phyloP scores from a whole-genome alignment of 2,888 invertebrate species.

The Nephrocerus scutellatus region DNA sequence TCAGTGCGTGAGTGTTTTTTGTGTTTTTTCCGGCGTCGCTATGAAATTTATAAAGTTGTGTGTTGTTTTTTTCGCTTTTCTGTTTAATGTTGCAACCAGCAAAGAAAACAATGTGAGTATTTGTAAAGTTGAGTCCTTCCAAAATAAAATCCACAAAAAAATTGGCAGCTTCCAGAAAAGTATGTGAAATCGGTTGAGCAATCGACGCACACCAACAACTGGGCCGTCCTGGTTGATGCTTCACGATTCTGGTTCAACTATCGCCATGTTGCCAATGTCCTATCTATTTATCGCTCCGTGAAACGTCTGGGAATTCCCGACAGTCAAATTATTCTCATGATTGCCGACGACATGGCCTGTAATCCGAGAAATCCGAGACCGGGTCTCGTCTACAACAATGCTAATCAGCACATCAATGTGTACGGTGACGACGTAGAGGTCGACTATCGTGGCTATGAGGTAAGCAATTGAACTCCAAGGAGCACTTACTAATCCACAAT shows the following conservation, averaged over 20 bases:
- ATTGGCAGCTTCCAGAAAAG: constrained; percentile 36
- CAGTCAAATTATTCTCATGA: constrained; percentile 97
- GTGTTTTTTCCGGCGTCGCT: too few relatives aligned
- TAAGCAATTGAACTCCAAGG: constrained; percentile 33
- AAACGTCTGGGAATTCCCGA: constrained; percentile 98
- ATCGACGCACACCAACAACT: constrained; percentile 86
- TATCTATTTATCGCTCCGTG: constrained; percentile 96
- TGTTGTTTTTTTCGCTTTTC: too few relatives aligned
- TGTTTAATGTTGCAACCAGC: too few relatives aligned
- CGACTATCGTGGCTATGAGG: constrained; percentile 91
- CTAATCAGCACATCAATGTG: constrained; percentile 95
- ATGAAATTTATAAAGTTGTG: too few relatives aligned
- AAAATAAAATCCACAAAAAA: too few relatives aligned
- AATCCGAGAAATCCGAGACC: constrained; percentile 96
- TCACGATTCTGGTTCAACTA: constrained; percentile 99
- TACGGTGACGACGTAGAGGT: constrained; percentile 99
- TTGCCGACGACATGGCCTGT: constrained; percentile 99
- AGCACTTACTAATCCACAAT: background rate
- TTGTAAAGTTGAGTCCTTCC: too few relatives aligned
- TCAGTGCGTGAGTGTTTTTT: too few relatives aligned
- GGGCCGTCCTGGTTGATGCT: constrained; percentile 98
- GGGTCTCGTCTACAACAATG: constrained; percentile 96
- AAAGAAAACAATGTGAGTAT: too few relatives aligned
- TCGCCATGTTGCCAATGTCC: constrained; percentile 96
- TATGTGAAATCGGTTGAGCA: constrained; percentile 39